Conservation (phyloP, 1,140 invertebrate genomes). For the Bombus waltoni region DNA sequence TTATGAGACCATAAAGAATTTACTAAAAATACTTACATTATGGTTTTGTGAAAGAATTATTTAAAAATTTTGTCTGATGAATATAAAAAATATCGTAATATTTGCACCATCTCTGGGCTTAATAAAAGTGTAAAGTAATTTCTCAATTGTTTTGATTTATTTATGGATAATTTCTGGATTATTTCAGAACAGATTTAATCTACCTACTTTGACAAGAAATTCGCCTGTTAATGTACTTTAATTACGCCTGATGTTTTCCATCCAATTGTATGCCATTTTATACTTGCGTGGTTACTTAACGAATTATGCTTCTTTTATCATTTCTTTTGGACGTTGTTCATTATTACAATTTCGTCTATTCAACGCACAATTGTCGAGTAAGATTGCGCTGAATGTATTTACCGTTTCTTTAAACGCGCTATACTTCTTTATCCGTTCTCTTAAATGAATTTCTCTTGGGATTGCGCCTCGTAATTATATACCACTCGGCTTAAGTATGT, state of each 20-base stretch:
- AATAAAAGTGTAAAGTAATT: too few relatives aligned
- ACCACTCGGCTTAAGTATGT: slow-evolving; percentile 21
- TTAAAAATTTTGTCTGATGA: too few relatives aligned
- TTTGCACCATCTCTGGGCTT: too few relatives aligned
- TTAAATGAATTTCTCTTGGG: slow-evolving; percentile 14
- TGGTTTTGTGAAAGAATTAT: too few relatives aligned
- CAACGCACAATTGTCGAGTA: slow-evolving; percentile 8
- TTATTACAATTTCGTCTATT: background rate
- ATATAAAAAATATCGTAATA: too few relatives aligned
- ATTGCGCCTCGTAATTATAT: slow-evolving; percentile 14
- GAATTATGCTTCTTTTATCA: background rate
- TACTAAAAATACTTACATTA: too few relatives aligned
- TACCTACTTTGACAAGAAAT: background rate
- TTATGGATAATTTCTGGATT: background rate
- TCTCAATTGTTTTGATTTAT: too few relatives aligned
- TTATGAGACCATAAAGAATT: too few relatives aligned
- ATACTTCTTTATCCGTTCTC: slow-evolving; percentile 6
- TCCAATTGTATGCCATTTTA: background rate
- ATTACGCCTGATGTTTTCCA: background rate
- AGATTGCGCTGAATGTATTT: slow-evolving; percentile 6
- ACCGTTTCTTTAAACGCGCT: background rate
- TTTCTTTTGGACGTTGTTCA: background rate
- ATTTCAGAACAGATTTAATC: background rate
- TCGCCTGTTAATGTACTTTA: background rate
- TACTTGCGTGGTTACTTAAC: too few relatives aligned